Evolutionary conservation across 1,140 invertebrate species (phyloP).

Genomic region (Teleopsis dalmanni): DNA sequence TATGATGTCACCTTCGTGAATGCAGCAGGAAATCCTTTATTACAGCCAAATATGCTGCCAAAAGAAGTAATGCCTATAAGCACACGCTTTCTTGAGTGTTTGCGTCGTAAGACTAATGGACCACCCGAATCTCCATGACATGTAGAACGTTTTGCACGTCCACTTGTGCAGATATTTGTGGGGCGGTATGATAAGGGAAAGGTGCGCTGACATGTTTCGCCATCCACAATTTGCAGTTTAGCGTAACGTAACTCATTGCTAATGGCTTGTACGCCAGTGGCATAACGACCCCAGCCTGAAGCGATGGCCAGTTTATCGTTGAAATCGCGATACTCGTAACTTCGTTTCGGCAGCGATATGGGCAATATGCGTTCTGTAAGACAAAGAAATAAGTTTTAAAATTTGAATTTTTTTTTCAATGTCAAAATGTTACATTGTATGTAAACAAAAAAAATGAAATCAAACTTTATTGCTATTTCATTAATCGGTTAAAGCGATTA

Average conservation of each 20-base stretch:
- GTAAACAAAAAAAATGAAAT: neutral
- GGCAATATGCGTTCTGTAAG: conserved; percentile 47
- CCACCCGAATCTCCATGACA: conserved; percentile 48
- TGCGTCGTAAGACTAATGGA: conserved; percentile 41
- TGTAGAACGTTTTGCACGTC: conserved; percentile 37
- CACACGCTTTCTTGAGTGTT: conserved; percentile 31
- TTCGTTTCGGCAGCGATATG: conserved; percentile 42
- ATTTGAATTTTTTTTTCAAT: neutral
- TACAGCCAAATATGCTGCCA: conserved; percentile 48
- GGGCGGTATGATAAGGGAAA: conserved; percentile 48
- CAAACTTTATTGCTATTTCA: too few species aligned
- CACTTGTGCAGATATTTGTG: conserved; percentile 47
- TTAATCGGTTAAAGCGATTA: too few species aligned
- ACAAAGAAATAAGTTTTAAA: neutral
- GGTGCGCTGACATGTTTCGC: conserved; percentile 50
- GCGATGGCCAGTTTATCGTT: conserved; percentile 41
- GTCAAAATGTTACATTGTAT: neutral
- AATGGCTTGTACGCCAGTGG: conserved; percentile 42
- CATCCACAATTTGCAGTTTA: conserved; percentile 50
- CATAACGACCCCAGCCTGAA: conserved; percentile 48
- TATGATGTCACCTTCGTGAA: conserved; percentile 51
- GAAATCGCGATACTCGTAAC: conserved; percentile 41
- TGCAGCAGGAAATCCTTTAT: conserved; percentile 48
- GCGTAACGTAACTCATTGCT: conserved; percentile 42
- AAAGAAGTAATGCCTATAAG: conserved; percentile 51